Conservation (phyloP, 2,888 invertebrate genomes). For the Eristalis intricaria region DNA sequence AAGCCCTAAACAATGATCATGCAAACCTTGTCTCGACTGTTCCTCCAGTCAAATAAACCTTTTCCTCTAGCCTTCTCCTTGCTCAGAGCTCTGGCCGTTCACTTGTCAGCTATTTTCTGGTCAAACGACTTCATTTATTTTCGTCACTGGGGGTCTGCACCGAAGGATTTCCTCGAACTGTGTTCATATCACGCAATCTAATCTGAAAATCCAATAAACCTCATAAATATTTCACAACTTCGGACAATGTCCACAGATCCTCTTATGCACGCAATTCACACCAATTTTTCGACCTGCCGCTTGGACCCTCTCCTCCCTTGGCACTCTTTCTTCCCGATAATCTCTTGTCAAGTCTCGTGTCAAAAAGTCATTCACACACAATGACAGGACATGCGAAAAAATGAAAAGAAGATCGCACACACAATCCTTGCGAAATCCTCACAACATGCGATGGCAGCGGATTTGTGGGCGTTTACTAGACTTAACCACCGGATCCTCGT, state of each 20-base stretch:
- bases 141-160: conserved; percentile 38
- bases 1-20: no score
- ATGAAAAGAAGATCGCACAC: background rate
- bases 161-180: background rate
- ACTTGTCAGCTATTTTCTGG: conserved; percentile 22
- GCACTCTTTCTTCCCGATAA: background rate
- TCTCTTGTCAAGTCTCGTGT: conserved; percentile 34
- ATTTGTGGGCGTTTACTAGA: conserved; percentile 80
- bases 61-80: no score
- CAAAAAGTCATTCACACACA: conserved; percentile 51
- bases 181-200: conserved; percentile 68
- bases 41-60: no score
- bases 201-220: conserved; percentile 79
- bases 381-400: background rate
- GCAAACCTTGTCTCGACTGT: no score
- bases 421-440: conserved; percentile 41
- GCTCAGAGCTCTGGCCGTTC: background rate
- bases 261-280: conserved; percentile 47
- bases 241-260: conserved; percentile 41
- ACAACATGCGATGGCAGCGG: conserved; percentile 44
- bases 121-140: conserved; percentile 41
- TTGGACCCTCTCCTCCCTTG: background rate
- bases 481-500: conserved; percentile 78
- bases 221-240: conserved; percentile 78
- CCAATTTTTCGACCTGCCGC: conserved; percentile 30